Percentiles rank a stretch among this genome's conserved stretches.
These are phyloP conservation scores for Arnoldichthys spilopterus DNA, from an alignment of 2,797 vertebrate species.

Conservation along the genomic window DNA sequence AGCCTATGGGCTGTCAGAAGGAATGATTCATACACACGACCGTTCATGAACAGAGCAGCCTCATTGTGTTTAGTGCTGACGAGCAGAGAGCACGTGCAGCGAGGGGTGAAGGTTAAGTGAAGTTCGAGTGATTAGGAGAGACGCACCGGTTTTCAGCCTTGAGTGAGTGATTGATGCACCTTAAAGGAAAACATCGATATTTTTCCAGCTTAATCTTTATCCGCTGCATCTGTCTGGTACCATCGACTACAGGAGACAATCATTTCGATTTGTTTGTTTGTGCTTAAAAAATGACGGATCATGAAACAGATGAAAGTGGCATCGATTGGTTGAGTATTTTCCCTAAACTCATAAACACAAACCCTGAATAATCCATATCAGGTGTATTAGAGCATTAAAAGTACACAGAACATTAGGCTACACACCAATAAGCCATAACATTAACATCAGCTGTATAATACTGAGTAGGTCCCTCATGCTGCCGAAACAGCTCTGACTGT, in stretches of 20 bases:
- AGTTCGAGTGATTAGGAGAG: not conserved
- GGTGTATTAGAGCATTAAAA: too few relatives aligned
- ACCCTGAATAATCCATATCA: too few relatives aligned
- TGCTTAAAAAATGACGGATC: not conserved
- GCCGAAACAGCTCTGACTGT: too few relatives aligned
- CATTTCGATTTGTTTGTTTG: not conserved
- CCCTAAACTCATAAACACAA: too few relatives aligned
- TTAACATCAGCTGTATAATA: too few relatives aligned
- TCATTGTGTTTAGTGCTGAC: constrained; percentile 12
- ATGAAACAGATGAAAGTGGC: not conserved
- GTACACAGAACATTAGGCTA: too few relatives aligned
- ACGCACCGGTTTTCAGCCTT: not conserved
- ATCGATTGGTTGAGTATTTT: too few relatives aligned
- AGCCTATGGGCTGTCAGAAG: constrained; percentile 3
- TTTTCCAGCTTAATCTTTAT: not conserved
- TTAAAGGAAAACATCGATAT: not conserved
- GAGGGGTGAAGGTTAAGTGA: not conserved
- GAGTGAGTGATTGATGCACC: not conserved
- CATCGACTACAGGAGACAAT: not conserved
- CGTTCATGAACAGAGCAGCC: not conserved
- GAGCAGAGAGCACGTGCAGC: not conserved
- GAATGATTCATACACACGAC: constrained; percentile 5
- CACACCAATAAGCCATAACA: too few relatives aligned
- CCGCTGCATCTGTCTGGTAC: not conserved
- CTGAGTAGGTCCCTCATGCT: too few relatives aligned